Base-by-base conservation (phyloP, 92 coral and sea anemone species). In the Parazoanthus atlanticus region DNA sequence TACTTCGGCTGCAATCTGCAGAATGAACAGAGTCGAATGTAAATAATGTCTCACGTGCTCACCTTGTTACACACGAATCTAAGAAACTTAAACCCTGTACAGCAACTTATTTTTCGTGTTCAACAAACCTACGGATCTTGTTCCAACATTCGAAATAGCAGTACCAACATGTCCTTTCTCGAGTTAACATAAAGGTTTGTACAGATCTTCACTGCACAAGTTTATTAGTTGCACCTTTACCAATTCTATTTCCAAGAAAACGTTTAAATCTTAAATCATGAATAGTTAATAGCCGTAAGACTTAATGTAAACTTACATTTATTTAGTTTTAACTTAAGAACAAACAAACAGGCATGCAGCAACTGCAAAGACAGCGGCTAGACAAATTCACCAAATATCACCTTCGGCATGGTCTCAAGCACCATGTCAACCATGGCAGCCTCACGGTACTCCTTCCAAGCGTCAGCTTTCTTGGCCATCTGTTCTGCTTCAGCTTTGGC, bases 391-490 rank as follows among this genome's bases (percentile, higher is more conserved):
- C 58, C 58, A 52, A 12, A 52, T 19, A 8, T 10, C 43, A 96
- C 99, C 99, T 96, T 96, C 15, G 99, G 99, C 95, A 96, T 89
- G 66, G 99, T 96, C 15, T 93, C 98, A 90, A 96, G 83, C 70
- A 96, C 99, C 99, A 96, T 96, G 29, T 96, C 99, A 25, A 96
- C 99, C 82, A 96, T 91, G 67, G 99, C 99, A 64, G 99, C 99
- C 86, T 96, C 99, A 15, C 98, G 93, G 76, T 96, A 96, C 86
- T 96, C 99, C 70, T 94, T 96, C 99, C 99, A 96, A 1, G 99
- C 99, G 90, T 96, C 99, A 76, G 99, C 99, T 80, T 96, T 96
- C 96, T 96, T 96, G 67, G 99, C 99, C 99, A 96, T 96, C 93
- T 96, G 99, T 83, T 96, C 99, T 40, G 99, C 99, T 71, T 96